Conservation (phyloP, 2,888 invertebrate genomes). For the Diabrotica balteata region DNA sequence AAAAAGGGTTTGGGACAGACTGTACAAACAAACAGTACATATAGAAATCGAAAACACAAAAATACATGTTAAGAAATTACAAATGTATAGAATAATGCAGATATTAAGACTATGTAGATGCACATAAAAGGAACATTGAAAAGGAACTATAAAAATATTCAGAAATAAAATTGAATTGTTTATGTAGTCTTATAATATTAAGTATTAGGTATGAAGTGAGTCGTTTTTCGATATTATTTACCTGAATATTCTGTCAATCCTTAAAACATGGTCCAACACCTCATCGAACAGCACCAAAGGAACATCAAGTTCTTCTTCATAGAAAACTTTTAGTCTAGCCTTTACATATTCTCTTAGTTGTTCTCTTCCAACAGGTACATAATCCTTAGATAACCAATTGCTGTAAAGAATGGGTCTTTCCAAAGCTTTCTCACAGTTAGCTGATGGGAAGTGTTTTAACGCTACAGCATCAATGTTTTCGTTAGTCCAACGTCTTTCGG, state of each 20-base stretch:
- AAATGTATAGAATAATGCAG: too few species aligned
- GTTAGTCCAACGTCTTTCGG: conserved; percentile 97
- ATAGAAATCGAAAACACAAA: too few species aligned
- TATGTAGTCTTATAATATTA: too few species aligned
- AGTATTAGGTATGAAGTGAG: too few species aligned
- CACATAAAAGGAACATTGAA: too few species aligned
- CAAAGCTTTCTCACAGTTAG: conserved; percentile 77
- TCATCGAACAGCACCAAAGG: conserved; percentile 98
- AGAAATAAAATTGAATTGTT: too few species aligned
- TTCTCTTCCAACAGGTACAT: conserved; percentile 94
- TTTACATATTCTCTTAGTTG: conserved; percentile 96
- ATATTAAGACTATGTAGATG: too few species aligned
- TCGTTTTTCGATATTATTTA: conserved; percentile 62
- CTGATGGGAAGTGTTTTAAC: conserved; percentile 88
- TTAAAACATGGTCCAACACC: conserved; percentile 97
- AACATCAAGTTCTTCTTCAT: conserved; percentile 99
- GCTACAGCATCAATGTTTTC: conserved; percentile 95
- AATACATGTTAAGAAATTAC: too few species aligned
- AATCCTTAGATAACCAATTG: conserved; percentile 99
- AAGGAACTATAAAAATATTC: too few species aligned
- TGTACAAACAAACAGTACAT: too few species aligned
- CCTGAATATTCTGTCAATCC: conserved; percentile 97
- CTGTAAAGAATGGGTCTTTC: conserved; percentile 95
- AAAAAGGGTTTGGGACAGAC: too few species aligned
- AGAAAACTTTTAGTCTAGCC: conserved; percentile 96